Evolutionary conservation across 2,797 vertebrate genomes (phyloP).

Genomic region (Gastrophryne carolinensis): DNA sequence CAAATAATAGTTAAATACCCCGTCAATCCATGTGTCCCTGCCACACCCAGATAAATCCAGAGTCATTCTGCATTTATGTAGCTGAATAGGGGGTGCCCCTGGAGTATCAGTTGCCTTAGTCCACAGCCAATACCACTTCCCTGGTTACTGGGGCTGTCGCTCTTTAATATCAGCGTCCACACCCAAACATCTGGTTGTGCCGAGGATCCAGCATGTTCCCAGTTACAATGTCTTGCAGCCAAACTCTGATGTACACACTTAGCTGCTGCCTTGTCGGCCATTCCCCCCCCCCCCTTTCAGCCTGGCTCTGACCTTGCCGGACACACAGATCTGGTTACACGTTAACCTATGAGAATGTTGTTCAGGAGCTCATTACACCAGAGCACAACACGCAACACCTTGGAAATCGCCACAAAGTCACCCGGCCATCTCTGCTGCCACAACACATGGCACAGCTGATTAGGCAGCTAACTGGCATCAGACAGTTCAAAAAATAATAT

Average conservation of each 20-base stretch:
- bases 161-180: conserved; percentile 9
- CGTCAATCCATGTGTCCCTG: too few relatives aligned
- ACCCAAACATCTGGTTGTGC: conserved; percentile 14
- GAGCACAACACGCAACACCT: conserved; percentile 6
- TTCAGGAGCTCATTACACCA: conserved; percentile 21
- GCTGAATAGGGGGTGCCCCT: too few relatives aligned
- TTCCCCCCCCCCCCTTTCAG: too few relatives aligned
- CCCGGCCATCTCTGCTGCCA: neutral
- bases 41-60: too few relatives aligned
- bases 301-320: conserved; percentile 12
- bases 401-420: conserved; percentile 27
- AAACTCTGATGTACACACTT: conserved; percentile 10
- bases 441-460: conserved; percentile 23
- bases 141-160: too few relatives aligned
- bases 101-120: too few relatives aligned
- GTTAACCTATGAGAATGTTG: conserved; percentile 21
- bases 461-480: neutral
- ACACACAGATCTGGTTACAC: conserved; percentile 15
- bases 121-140: too few relatives aligned
- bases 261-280: neutral
- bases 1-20: too few relatives aligned
- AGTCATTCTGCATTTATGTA: too few relatives aligned
- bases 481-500: too few relatives aligned
- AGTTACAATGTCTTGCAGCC: conserved; percentile 6
- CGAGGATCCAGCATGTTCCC: neutral